These are phyloP conservation scores for Tetranychus urticae DNA, from an alignment of 1,140 invertebrate genomes.

Conservation along the genomic window DNA sequence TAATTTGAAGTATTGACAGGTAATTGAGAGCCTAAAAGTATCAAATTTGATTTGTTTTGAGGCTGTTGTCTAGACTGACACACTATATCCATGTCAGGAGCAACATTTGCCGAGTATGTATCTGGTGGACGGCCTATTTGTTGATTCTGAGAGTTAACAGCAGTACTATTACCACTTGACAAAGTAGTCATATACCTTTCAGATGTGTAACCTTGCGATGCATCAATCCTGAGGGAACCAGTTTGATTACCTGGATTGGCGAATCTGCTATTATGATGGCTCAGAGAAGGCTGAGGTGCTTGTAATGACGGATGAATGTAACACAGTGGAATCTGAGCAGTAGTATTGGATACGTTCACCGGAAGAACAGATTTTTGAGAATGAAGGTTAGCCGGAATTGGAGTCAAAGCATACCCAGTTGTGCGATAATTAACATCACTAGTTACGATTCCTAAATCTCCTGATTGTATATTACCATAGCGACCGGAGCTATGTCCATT, in stretches of 20 bases:
- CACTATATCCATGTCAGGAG: neutral
- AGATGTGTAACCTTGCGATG: neutral
- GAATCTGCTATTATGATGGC: neutral
- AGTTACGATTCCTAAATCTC: neutral
- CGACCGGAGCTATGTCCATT: neutral
- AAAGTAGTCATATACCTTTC: neutral
- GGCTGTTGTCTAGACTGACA: neutral
- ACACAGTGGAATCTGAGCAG: neutral
- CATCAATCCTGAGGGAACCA: neutral
- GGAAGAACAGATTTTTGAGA: neutral
- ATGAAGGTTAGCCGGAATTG: neutral
- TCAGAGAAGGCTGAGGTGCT: neutral
- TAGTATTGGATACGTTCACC: neutral
- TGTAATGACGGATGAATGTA: neutral
- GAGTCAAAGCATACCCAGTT: neutral
- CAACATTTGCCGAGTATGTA: neutral
- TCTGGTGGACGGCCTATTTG: neutral
- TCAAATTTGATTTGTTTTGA: neutral
- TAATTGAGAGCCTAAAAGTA: neutral
- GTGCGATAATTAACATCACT: neutral
- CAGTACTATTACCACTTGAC: neutral
- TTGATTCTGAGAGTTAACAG: neutral
- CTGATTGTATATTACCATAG: neutral
- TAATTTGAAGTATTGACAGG: neutral
- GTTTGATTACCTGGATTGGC: neutral